Evolutionary conservation across 2,888 invertebrate species (phyloP), one percentile per base, ranked within the genome.

Genomic region (Acheta domesticus): DNA sequence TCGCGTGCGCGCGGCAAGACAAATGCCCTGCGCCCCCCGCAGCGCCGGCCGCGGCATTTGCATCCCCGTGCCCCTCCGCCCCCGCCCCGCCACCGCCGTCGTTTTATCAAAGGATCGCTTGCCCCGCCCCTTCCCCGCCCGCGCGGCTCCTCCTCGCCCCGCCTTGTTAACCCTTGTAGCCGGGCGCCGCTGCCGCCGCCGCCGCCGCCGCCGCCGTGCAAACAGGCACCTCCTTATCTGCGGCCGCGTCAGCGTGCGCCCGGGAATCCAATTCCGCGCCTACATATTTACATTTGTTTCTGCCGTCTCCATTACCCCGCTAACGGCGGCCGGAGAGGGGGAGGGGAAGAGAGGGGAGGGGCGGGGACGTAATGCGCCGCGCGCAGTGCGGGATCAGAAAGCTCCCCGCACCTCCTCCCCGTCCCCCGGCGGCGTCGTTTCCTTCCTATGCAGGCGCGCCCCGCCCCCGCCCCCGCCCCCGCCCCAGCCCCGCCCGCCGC

Each of bases 131-230:
- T 14, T 62, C 1, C 14, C 62, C 11, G 62, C 4, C 62, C 11
- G 14, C 62, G 62, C 62, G 36, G 36, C 36, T 36, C 62, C n/a
- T 14, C 62, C 14, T 19, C 62, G 62, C 19, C 62, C 16, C 62
- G 62, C 62, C 62, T 62, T 62, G 62, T 62, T 62, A 62, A 62
- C 62, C 62, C 62, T 62, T 62, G 62, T 62, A 62, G 62, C n/a
- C 14, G 62, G n/a, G n/a, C 62, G 62, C 36, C 36, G 23, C 23
- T 3, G 23, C 23, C 23, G 23, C 23, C 23, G 23, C 23, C 23
- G 23, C 23, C 2, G 23, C 23, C 23, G 36, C 36, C 4, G 36
- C 36, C 36, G 36, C 62, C 62, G 62, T 62, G 62, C 62, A 62
- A 62, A 62, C 62, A 62, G n/a, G 62, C 62, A n/a, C 62, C 62